Conservation (phyloP, 2,113 vertebrate species). For the pig (Sus scrofa) region T2T-Sscrofa CM000823.6:4072501-4073000, state of each 20-base stretch:
- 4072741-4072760: not conserved
- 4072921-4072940: not conserved
- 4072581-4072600: not conserved
- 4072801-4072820: not conserved
- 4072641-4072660: not conserved
- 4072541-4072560: accelerated
- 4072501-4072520: not conserved
- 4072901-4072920: not conserved
- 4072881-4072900: not conserved
- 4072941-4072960: not conserved
- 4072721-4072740: not conserved
- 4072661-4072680: not conserved
- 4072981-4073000: not conserved
- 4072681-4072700: not conserved
- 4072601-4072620: not conserved
- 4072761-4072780: not conserved
- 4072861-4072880: not conserved
- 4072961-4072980: not conserved
- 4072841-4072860: not conserved
- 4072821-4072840: not conserved
- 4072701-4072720: accelerated
- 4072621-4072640: not conserved
- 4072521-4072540: not conserved
- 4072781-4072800: not conserved
- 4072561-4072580: accelerated